Evolutionary conservation across 2,888 invertebrate species (phyloP).

Genomic region (Drosophila suboccidentalis): DNA sequence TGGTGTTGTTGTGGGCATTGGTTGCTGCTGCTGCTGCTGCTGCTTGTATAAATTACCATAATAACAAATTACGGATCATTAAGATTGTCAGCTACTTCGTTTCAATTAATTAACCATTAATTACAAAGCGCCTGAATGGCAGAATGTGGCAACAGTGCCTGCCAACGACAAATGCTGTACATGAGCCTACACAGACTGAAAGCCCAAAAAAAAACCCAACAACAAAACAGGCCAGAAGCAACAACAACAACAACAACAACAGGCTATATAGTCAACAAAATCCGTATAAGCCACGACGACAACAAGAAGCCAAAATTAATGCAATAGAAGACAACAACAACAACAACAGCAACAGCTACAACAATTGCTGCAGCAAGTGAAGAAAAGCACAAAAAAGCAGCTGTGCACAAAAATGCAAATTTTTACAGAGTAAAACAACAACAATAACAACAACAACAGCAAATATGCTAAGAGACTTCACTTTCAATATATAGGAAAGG

Average conservation of each 20-base stretch:
- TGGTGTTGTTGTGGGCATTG: conserved; percentile 66
- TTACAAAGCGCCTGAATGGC: conserved; percentile 81
- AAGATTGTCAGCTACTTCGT: conserved; percentile 83
- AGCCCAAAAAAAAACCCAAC: conserved; percentile 45
- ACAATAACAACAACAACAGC: conserved; percentile 43
- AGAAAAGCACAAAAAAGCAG: conserved; percentile 78
- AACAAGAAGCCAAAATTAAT: conserved; percentile 81
- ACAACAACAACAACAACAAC: conserved; percentile 37
- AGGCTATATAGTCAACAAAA: conserved; percentile 38
- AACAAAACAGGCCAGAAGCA: conserved; percentile 33
- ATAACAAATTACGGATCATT: conserved; percentile 83
- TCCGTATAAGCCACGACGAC: conserved; percentile 67
- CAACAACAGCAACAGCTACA: conserved; percentile 27
- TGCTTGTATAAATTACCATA: conserved; percentile 83
- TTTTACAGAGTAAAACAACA: conserved; percentile 72
- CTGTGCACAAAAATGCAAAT: conserved; percentile 80
- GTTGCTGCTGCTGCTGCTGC: conserved; percentile 61
- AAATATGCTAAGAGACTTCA: conserved; percentile 81
- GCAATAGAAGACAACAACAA: conserved; percentile 74
- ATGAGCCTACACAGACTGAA: conserved; percentile 53
- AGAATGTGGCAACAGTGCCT: conserved; percentile 76
- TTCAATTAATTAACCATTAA: conserved; percentile 82
- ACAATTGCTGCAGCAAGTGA: conserved; percentile 67
- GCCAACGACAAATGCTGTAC: conserved; percentile 75
- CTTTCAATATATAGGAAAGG: conserved; percentile 81